These are phyloP conservation scores for Hydrolagus affinis DNA, from an alignment of 2,113 vertebrate species.

Conservation along the genomic window DNA sequence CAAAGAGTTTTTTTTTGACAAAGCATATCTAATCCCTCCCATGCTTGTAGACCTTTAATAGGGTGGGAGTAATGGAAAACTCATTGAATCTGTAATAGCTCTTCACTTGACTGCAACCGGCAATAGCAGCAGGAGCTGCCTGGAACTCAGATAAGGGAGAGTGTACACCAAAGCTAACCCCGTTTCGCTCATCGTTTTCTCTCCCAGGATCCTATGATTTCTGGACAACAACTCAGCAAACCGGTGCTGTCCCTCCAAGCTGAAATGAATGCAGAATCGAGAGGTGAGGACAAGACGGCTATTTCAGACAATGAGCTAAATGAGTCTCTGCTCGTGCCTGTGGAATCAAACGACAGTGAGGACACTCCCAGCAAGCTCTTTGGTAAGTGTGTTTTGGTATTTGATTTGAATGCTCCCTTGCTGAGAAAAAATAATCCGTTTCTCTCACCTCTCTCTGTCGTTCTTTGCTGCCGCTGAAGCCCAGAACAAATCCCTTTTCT, in stretches of 20 bases:
- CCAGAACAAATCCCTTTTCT: background rate
- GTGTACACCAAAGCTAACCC: constrained; percentile 59
- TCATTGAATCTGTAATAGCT: constrained; percentile 89
- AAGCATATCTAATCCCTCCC: constrained; percentile 71
- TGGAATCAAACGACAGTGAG: constrained; percentile 81
- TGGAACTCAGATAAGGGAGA: constrained; percentile 64
- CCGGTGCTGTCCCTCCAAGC: constrained; percentile 89
- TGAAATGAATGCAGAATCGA: constrained; percentile 96
- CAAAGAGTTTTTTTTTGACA: constrained; percentile 41
- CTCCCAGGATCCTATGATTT: constrained; percentile 94
- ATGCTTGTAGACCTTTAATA: constrained; percentile 82
- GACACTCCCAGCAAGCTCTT: constrained; percentile 92
- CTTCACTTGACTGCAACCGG: constrained; percentile 92
- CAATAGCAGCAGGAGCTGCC: constrained; percentile 85
- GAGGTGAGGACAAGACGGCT: constrained; percentile 85
- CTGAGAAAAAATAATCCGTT: background rate
- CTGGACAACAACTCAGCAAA: constrained; percentile 98
- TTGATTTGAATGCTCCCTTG: constrained; percentile 47
- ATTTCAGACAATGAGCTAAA: constrained; percentile 89
- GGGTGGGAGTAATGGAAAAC: constrained; percentile 88
- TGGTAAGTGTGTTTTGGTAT: constrained; percentile 78
- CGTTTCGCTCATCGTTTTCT: constrained; percentile 52
- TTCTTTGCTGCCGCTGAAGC: background rate
- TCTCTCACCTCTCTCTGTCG: background rate
- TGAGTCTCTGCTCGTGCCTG: constrained; percentile 81